Evolutionary conservation across 2,113 vertebrate species (phyloP).

Genomic region (Dolichotis patagonum): DNA sequence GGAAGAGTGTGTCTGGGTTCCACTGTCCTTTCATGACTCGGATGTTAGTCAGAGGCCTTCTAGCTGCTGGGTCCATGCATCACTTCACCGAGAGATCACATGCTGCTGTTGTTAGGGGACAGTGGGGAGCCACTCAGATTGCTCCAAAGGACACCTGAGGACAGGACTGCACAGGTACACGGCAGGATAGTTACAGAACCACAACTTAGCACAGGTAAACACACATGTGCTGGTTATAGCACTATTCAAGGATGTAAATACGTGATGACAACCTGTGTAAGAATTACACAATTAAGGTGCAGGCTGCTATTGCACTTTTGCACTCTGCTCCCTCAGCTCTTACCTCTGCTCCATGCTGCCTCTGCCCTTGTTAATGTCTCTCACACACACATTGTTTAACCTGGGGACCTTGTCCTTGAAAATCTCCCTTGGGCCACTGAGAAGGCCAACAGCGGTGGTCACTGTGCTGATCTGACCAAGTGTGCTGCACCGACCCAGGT

Average conservation of each 20-base stretch:
- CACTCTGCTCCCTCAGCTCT: background rate
- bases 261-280: background rate
- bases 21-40: background rate
- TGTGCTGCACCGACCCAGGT: background rate
- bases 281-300: background rate
- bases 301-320: background rate
- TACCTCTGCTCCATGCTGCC: background rate
- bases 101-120: background rate
- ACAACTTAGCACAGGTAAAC: background rate
- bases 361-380: background rate
- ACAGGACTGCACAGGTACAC: background rate
- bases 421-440: accelerated
- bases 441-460: background rate
- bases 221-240: background rate
- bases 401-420: background rate
- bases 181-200: background rate
- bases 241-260: background rate
- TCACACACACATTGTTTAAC: background rate
- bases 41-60: background rate
- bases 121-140: background rate
- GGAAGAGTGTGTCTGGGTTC: background rate
- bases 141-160: background rate
- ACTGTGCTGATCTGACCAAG: background rate
- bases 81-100: background rate
- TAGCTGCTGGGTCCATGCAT: background rate